phyloP scores from a whole-genome alignment of 2,888 invertebrate genomes.

The Agrilus mali region DNA sequence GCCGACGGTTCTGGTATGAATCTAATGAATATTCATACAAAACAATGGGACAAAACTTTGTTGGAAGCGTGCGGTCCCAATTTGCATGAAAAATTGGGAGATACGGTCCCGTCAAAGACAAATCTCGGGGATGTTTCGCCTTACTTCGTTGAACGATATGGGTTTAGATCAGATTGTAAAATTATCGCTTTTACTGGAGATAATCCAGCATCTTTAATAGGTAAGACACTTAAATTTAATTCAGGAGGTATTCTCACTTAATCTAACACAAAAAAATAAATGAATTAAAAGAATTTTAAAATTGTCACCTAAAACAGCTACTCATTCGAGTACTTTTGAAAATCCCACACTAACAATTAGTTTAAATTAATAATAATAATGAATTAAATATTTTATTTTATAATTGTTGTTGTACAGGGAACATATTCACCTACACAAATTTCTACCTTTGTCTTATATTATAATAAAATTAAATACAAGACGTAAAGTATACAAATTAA shows the following conservation, averaged over 20 bases:
- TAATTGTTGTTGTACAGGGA: too few species aligned
- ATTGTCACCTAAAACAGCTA: too few species aligned
- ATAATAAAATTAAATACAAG: too few species aligned
- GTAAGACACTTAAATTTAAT: constrained; percentile 28
- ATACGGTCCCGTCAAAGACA: constrained; percentile 56
- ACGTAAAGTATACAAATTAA: neutral
- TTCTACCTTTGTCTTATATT: too few species aligned
- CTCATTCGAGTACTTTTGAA: too few species aligned
- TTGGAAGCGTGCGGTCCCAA: constrained; percentile 67
- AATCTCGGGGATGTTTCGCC: constrained; percentile 59
- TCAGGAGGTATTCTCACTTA: too few species aligned
- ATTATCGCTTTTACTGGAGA: constrained; percentile 90
- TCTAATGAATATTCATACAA: constrained; percentile 67
- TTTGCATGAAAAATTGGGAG: constrained; percentile 59
- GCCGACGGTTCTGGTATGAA: constrained; percentile 97
- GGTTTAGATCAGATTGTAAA: constrained; percentile 66
- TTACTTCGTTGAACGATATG: constrained; percentile 79
- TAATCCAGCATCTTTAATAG: constrained; percentile 78
- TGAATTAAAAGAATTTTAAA: too few species aligned
- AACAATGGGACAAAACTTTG: constrained; percentile 64
- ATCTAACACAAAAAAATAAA: too few species aligned
- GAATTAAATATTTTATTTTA: neutral
- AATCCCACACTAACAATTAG: too few species aligned
- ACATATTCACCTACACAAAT: too few species aligned
- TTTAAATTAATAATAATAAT: neutral